Base-by-base conservation (phyloP, 2,888 invertebrate species). In the Trichogramma evanescens region DNA sequence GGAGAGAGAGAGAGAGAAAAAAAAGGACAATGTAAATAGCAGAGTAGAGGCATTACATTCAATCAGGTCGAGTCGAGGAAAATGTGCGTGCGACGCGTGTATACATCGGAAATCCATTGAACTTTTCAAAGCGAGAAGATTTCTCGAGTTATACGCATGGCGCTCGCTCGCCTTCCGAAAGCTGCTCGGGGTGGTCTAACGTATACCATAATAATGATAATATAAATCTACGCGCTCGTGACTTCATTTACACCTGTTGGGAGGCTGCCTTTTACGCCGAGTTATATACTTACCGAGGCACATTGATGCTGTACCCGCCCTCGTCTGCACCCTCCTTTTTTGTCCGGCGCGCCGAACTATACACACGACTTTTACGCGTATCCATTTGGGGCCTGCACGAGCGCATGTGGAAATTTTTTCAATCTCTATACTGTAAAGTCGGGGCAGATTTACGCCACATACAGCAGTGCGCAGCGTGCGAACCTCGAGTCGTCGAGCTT, bases 231-330 rank as follows among this genome's bases (percentile, higher is more conserved):
- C 26, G 26, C 26, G 70, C 70, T 72, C 73, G 72, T 73, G 75
- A 75, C 73, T 75, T 76, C 74, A 74, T 76, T 76, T 76, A 74
- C 76, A 76, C 76, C 74, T 76, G 75, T 76, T 75, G 74, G 70
- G 13, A 38, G 41, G 9, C 44, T 67, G 66, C 66, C 67, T 68
- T 65, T 70, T 67, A 70, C 72, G 26, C 26, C 26, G 3, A 26
- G 26, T 26, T 26, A 26, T 26, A 26, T 26, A 26, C 26, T 26
- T 26, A 26, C 26, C 26, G 26, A 26, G 26, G 26, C 71, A 70
- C 73, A 73, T 73, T 74, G 71, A 73, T 73, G 73, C 72, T 67
- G 70, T 70, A 48, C 26, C 59, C 60, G 53, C 59, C 60, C 44
- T 62, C 63, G 49, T 52, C 50, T 54, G 8, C 53, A 46, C 55